phyloP scores from a whole-genome alignment of 2,888 invertebrate species.

The Perizoma affinitatum region DNA sequence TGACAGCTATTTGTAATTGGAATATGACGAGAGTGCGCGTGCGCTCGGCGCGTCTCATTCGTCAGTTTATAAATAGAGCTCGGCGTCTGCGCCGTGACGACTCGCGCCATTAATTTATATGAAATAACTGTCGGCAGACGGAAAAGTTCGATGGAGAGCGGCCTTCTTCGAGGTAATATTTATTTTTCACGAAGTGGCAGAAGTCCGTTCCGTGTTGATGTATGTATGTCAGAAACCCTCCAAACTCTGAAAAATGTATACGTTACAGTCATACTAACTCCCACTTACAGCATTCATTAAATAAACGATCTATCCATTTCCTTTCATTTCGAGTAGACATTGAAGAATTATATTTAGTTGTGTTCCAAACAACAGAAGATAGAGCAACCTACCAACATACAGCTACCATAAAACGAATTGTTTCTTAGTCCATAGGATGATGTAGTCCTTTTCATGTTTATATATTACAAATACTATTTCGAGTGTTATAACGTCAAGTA shows the following conservation, averaged over 20 bases:
- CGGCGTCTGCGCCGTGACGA: constrained; percentile 83
- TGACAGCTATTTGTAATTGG: constrained; percentile 84
- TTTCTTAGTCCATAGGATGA: neutral
- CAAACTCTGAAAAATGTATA: constrained; percentile 57
- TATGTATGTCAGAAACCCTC: constrained; percentile 65
- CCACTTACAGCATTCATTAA: constrained; percentile 52
- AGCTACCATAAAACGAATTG: neutral
- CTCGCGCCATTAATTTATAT: constrained; percentile 84
- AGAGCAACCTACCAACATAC: neutral
- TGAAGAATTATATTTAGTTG: constrained; percentile 38
- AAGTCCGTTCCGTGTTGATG: constrained; percentile 64
- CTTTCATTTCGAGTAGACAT: constrained; percentile 50
- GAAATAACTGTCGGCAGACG: constrained; percentile 84
- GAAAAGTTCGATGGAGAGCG: constrained; percentile 80
- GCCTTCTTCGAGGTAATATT: constrained; percentile 81
- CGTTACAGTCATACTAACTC: constrained; percentile 51
- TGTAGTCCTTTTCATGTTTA: neutral
- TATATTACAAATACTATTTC: neutral
- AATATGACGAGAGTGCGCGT: constrained; percentile 82
- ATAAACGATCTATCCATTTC: constrained; percentile 51
- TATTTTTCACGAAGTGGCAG: constrained; percentile 80
- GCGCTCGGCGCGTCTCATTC: constrained; percentile 82
- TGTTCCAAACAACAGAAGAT: constrained; percentile 7
- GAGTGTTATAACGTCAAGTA: neutral
- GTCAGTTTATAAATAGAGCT: constrained; percentile 83